Evolutionary conservation across 1,140 invertebrate genomes (phyloP).

Genomic region (Ganaspis sp.): DNA sequence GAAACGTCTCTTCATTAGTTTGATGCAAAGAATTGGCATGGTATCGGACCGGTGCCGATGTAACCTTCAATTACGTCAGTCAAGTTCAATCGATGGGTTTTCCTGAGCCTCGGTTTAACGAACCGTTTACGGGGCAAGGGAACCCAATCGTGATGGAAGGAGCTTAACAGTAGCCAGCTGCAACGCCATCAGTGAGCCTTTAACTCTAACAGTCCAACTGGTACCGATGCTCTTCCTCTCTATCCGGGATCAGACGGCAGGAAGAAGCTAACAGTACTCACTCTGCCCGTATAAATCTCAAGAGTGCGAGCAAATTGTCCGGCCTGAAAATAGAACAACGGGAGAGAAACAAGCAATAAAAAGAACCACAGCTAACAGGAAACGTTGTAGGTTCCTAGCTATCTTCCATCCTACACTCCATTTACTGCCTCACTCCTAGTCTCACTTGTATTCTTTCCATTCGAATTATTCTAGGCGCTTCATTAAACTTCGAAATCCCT

Average conservation of each 20-base stretch:
- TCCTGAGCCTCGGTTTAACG: slow-evolving; percentile 18
- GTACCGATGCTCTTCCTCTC: slow-evolving; percentile 39
- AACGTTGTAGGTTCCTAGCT: slow-evolving; percentile 62
- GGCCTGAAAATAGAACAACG: slow-evolving; percentile 63
- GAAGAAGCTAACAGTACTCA: slow-evolving; percentile 64
- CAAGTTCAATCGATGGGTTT: slow-evolving; percentile 31
- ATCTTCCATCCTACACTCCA: slow-evolving; percentile 41
- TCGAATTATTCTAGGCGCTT: background rate
- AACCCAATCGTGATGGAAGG: slow-evolving; percentile 18
- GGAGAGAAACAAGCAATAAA: slow-evolving; percentile 45
- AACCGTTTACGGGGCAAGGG: slow-evolving; percentile 9
- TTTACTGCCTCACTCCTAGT: slow-evolving; percentile 46
- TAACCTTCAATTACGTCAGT: slow-evolving; percentile 31
- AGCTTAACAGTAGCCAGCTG: slow-evolving; percentile 28
- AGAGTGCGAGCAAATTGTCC: slow-evolving; percentile 71
- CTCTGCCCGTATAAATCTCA: slow-evolving; percentile 66
- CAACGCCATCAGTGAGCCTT: slow-evolving; percentile 28
- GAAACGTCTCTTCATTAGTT: slow-evolving; percentile 23
- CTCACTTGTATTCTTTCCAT: slow-evolving; percentile 22
- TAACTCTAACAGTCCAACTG: slow-evolving; percentile 24
- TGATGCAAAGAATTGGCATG: slow-evolving; percentile 20
- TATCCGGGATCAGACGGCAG: slow-evolving; percentile 42
- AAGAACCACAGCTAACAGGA: slow-evolving; percentile 67
- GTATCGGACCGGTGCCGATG: background rate
- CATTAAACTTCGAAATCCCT: background rate